Conservation (phyloP, 2,797 vertebrate species). For the Chaetophractus vellerosus region DNA sequence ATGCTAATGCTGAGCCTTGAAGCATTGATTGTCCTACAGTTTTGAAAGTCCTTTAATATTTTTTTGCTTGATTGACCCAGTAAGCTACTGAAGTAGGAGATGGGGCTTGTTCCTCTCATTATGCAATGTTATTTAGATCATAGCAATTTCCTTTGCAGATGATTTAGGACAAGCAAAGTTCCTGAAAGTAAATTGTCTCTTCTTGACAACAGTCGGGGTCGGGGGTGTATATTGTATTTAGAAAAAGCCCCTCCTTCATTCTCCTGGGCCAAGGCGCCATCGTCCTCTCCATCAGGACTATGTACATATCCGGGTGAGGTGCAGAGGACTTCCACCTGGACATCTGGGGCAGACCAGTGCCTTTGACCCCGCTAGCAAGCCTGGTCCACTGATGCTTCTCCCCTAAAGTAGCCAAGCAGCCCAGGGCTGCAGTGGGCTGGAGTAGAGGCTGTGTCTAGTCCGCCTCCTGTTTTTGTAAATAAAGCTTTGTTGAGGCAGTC, state of each 20-base stretch:
- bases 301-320: not conserved
- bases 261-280: not conserved
- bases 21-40: not conserved
- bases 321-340: not conserved
- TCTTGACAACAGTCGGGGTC: not conserved
- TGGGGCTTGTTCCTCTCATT: not conserved
- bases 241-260: not conserved
- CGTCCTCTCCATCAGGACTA: not conserved
- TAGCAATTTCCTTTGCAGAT: constrained; percentile 6
- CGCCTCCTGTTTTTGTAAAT: not conserved
- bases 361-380: not conserved
- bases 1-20: not conserved
- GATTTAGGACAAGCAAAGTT: not conserved
- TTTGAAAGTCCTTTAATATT: not conserved
- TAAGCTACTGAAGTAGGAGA: constrained; percentile 12
- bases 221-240: constrained; percentile 31
- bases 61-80: not conserved
- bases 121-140: not conserved
- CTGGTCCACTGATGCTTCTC: not conserved
- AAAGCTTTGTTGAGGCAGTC: constrained; percentile 43
- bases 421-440: not conserved
- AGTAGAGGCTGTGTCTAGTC: not conserved
- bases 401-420: not conserved
- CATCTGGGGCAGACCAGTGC: not conserved
- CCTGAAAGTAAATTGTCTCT: not conserved